Evolutionary conservation across 2,888 invertebrate species (phyloP).

Genomic region (Pemphredon lugubris): DNA sequence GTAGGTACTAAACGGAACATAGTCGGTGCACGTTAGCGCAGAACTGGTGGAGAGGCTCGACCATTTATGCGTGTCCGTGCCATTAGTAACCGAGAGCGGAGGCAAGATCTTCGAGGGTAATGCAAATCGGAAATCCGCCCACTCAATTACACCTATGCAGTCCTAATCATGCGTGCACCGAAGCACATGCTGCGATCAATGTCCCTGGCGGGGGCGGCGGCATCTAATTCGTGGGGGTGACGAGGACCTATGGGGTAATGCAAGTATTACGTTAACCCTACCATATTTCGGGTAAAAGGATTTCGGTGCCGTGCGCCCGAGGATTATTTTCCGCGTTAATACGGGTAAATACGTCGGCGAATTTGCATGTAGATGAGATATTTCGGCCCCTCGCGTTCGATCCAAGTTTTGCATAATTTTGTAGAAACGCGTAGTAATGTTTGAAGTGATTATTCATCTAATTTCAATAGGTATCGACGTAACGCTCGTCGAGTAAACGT

Average conservation of each 20-base stretch:
- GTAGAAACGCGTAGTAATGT: too few species aligned
- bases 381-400: too few species aligned
- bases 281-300: not conserved
- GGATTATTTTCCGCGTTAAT: too few species aligned
- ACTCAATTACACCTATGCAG: conserved; percentile 70
- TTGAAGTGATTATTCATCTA: too few species aligned
- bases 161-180: conserved; percentile 66
- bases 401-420: too few species aligned
- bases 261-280: not conserved
- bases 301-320: too few species aligned
- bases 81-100: conserved; percentile 67
- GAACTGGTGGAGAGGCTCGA: conserved; percentile 56
- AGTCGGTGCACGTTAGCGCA: conserved; percentile 25
- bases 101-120: conserved; percentile 69
- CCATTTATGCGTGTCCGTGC: conserved; percentile 63
- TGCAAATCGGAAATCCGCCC: conserved; percentile 76
- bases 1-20: conserved; percentile 33
- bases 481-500: too few species aligned
- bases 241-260: too few species aligned
- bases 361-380: too few species aligned
- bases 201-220: conserved; percentile 47
- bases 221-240: conserved; percentile 57
- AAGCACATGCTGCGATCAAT: conserved; percentile 64
- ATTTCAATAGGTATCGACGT: too few species aligned
- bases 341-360: too few species aligned